A percentile compares a stretch with the other conserved stretches of the same genome.
phyloP scores from a whole-genome alignment of 2,797 vertebrate genomes.

The Fringilla coelebs region DNA sequence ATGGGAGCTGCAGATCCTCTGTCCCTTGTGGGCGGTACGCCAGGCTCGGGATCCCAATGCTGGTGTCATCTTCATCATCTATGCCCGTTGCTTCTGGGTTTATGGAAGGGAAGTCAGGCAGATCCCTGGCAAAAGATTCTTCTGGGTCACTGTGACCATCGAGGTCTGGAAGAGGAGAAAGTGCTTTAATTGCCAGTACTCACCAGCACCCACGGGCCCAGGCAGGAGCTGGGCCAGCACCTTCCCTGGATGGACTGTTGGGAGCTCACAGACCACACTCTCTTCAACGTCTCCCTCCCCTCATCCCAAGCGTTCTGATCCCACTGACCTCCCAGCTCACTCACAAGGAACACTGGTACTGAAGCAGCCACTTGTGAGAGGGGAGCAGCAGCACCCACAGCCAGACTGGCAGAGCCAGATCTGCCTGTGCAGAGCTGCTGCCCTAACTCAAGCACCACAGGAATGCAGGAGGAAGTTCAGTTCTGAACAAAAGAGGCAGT shows the following conservation, averaged over 20 bases:
- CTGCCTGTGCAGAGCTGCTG: background rate
- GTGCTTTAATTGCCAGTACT: background rate
- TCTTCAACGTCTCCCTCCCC: background rate
- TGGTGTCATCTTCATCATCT: slow-evolving; percentile 92
- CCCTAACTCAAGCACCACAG: background rate
- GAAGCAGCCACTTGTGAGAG: background rate
- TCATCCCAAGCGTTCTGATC: background rate
- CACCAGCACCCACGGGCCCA: background rate
- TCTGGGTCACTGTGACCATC: slow-evolving; percentile 96
- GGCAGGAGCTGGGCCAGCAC: background rate
- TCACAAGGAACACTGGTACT: accelerated
- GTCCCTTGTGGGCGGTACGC: slow-evolving; percentile 56
- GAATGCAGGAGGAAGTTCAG: background rate
- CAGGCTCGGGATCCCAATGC: slow-evolving; percentile 91
- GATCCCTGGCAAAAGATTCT: slow-evolving; percentile 94
- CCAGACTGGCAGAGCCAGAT: background rate
- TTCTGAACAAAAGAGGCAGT: background rate
- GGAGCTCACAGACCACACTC: background rate
- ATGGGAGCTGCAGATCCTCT: slow-evolving; percentile 57
- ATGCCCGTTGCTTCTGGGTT: slow-evolving; percentile 89
- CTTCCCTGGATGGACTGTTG: background rate
- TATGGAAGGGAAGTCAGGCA: slow-evolving; percentile 95
- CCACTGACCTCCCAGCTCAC: background rate
- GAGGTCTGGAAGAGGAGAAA: slow-evolving; percentile 77
- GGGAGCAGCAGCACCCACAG: background rate